Evolutionary conservation across 2,797 vertebrate species (phyloP).

Genomic region (Thalassophryne amazonica): DNA sequence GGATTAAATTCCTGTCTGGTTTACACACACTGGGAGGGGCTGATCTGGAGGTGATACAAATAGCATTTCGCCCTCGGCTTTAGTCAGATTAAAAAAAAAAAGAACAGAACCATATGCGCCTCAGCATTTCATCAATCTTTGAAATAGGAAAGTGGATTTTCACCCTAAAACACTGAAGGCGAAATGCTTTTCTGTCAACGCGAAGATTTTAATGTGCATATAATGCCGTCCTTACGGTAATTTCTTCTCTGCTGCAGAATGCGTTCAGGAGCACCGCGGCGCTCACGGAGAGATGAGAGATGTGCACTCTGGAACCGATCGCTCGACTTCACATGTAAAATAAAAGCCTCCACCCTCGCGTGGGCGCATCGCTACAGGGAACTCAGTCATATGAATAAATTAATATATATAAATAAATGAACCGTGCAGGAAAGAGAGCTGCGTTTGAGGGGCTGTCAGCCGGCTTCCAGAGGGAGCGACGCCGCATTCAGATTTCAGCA

Average conservation of each 20-base stretch:
- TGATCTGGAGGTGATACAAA: conserved; percentile 68
- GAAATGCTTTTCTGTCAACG: too few relatives aligned
- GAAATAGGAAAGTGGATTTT: conserved; percentile 5
- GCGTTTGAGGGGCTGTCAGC: background rate
- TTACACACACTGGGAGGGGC: conserved; percentile 62
- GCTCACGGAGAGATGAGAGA: conserved; percentile 1
- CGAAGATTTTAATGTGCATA: background rate
- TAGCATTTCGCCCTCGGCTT: conserved; percentile 74
- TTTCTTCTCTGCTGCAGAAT: conserved; percentile 25
- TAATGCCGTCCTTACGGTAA: too few relatives aligned
- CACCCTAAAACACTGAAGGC: background rate
- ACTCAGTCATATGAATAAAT: conserved; percentile 45
- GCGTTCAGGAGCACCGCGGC: background rate
- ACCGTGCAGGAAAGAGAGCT: background rate
- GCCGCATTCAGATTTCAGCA: conserved; percentile 60
- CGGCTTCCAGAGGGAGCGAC: conserved; percentile 24
- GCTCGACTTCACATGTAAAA: conserved; percentile 23
- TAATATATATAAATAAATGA: conserved; percentile 41
- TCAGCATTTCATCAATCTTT: conserved; percentile 60
- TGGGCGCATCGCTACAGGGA: conserved; percentile 57
- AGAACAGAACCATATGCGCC: conserved; percentile 64
- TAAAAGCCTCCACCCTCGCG: conserved; percentile 38
- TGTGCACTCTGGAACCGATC: conserved; percentile 41
- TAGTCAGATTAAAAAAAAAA: conserved; percentile 76
- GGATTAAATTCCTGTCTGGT: conserved; percentile 75